Base-by-base conservation (phyloP, 2,888 invertebrate genomes). In the Ophion ellenae region DNA sequence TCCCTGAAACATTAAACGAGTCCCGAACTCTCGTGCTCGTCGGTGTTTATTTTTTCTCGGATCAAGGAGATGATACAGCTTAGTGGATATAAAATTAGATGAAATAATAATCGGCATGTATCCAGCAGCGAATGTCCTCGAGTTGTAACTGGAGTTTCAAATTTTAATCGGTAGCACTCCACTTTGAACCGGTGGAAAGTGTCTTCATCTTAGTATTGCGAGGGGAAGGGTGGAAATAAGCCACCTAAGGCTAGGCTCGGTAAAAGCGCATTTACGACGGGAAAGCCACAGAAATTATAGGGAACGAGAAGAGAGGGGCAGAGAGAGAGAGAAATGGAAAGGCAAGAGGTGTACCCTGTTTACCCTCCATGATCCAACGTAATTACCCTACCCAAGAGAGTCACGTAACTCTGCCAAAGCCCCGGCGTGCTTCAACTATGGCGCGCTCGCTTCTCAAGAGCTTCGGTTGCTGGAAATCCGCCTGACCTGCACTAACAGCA, bases 371-470 rank as follows among this genome's bases (percentile, higher is more conserved):
- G 78, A 84, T 81, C 87, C 86, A 88, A 85, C 87, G 87, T 89
- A 90, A 90, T 90, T 90, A 90, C 86, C 88, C 86, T 81, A 86
- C 87, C 87, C 77, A 84, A 85, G 86, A 86, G 87, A 89, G 87
- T 88, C 89, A 89, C 89, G 89, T 88, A 88, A 84, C 85, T 83
- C 84, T 85, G 80, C 85, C 83, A 87, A 88, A 87, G 86, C 86
- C 83, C 76, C 83, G 61, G 36, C 61, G 73, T 67, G 73, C 53
- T 80, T 77, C 64, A 74, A 64, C 74, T 53, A 61, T 82, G 57
- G 45, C 69, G 83, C 80, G 83, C 67, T 67, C 71, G 85, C 77
- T 83, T 83, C 83, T 76, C 76, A 69, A 83, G 83, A 80, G 83
- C 61, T 73, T 74, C 69, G 66, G 63, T 57, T 73, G 80, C 80